These are phyloP conservation scores for Chromis chromis DNA, from an alignment of 2,797 vertebrate genomes.

Conservation along the genomic window DNA sequence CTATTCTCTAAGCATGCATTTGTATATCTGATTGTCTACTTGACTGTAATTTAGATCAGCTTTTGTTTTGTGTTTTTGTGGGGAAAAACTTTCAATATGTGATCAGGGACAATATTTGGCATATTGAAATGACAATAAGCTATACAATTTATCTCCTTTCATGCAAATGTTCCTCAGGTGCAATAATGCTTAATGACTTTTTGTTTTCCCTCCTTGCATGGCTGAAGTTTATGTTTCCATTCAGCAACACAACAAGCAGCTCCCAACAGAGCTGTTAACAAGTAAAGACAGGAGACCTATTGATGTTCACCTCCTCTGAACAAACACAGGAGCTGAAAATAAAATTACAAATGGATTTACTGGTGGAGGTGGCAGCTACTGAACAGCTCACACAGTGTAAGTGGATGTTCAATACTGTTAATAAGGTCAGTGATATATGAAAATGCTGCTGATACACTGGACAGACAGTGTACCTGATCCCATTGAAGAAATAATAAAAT, in stretches of 20 bases:
- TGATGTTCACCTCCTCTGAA: neutral
- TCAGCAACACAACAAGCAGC: neutral
- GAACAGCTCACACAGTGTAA: neutral
- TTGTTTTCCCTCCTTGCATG: neutral
- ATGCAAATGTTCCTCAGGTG: neutral
- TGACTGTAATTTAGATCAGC: too few relatives aligned
- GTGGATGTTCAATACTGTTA: neutral
- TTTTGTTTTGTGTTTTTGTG: too few relatives aligned
- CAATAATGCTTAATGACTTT: neutral
- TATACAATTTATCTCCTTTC: neutral
- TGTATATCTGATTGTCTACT: too few relatives aligned
- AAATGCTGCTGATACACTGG: too few relatives aligned
- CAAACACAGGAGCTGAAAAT: constrained; percentile 8
- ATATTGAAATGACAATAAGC: neutral
- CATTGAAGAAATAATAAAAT: too few relatives aligned
- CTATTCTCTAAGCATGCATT: too few relatives aligned
- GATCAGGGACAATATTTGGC: neutral
- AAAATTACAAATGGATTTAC: neutral
- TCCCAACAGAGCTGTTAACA: neutral
- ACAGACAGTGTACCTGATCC: too few relatives aligned
- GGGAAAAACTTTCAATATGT: too few relatives aligned
- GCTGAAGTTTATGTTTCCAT: neutral
- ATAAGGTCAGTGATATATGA: too few relatives aligned
- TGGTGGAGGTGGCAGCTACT: neutral
- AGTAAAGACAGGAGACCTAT: neutral